Evolutionary conservation across 2,797 vertebrate species (phyloP).

Genomic region (Neopelma chrysocephalum): DNA sequence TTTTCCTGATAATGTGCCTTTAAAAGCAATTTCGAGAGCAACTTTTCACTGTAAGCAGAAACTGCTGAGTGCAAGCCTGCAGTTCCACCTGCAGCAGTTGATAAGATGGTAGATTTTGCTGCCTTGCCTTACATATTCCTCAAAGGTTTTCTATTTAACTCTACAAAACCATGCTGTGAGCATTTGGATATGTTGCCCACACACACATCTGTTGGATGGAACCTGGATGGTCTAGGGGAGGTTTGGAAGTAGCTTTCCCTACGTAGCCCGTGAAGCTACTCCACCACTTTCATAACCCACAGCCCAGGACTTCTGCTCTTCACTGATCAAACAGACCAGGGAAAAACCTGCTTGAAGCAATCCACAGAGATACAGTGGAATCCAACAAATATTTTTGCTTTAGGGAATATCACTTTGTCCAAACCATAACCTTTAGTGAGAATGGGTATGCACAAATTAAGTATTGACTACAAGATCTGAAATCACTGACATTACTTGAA

Average conservation of each 20-base stretch:
- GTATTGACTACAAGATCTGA: neutral
- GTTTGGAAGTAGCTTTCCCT: neutral
- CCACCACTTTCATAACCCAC: neutral
- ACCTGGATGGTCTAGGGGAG: neutral
- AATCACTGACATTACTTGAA: neutral
- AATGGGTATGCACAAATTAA: neutral
- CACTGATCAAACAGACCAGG: neutral
- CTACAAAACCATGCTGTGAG: conserved; percentile 31
- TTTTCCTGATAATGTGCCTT: conserved; percentile 43
- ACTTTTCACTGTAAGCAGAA: conserved; percentile 54
- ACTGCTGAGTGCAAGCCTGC: conserved; percentile 48
- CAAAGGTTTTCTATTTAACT: neutral
- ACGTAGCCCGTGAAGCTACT: neutral
- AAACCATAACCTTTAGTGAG: neutral
- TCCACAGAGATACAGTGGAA: neutral
- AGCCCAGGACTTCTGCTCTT: neutral
- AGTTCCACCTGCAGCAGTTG: conserved; percentile 59
- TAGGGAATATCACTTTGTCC: neutral
- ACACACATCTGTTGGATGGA: neutral
- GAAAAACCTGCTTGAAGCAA: neutral
- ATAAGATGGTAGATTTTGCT: conserved; percentile 67
- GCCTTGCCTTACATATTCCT: conserved; percentile 28
- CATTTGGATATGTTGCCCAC: neutral
- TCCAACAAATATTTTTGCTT: neutral
- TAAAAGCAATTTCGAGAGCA: conserved; percentile 63